Conservation (phyloP, 2,888 invertebrate genomes). For the Mystacides longicornis region DNA sequence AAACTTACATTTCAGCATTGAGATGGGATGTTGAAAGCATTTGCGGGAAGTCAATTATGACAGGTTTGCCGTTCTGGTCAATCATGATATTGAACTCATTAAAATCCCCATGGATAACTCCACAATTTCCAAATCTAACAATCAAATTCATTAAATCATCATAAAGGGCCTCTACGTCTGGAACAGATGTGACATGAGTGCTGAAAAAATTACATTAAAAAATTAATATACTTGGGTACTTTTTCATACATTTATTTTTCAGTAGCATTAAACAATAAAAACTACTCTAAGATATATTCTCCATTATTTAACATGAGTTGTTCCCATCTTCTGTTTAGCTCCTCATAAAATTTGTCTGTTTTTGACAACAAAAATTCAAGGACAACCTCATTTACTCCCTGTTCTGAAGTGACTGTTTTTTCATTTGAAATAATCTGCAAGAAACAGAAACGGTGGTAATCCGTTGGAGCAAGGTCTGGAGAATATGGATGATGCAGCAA, state of each 20-base stretch:
- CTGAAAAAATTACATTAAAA: constrained; percentile 32
- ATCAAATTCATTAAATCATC: constrained; percentile 92
- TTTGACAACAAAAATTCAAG: neutral
- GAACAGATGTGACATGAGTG: constrained; percentile 54
- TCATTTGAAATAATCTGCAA: neutral
- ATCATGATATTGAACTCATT: constrained; percentile 98
- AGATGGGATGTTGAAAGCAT: constrained; percentile 93
- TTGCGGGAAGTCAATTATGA: constrained; percentile 97
- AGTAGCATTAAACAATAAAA: neutral
- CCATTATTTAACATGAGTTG: neutral
- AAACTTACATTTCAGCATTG: constrained; percentile 80
- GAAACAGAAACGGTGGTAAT: neutral
- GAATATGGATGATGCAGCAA: neutral
- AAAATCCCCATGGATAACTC: constrained; percentile 98
- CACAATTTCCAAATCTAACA: constrained; percentile 82
- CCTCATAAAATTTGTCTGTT: neutral
- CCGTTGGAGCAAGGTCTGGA: neutral
- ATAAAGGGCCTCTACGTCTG: constrained; percentile 70
- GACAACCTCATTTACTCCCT: neutral
- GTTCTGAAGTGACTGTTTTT: no score
- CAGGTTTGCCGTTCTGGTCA: constrained; percentile 66
- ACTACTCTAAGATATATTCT: neutral
- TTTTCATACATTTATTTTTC: neutral
- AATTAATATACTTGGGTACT: no score
- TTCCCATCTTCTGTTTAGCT: neutral